Base-by-base conservation (phyloP, 2,888 invertebrate species). In the Cheilosia impressa region DNA sequence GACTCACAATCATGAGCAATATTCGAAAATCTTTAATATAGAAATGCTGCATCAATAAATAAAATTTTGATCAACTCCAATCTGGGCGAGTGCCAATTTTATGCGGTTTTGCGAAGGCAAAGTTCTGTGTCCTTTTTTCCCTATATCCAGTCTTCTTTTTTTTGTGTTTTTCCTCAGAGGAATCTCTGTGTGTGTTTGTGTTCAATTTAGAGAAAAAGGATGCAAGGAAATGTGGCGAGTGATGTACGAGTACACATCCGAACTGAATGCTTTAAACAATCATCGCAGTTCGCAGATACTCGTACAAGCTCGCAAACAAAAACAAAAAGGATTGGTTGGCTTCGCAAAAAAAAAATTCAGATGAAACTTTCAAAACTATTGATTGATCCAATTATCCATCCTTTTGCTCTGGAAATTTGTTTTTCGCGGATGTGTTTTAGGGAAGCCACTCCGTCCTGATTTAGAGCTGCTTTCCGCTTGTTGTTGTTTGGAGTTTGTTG, bases 1-100 rank as follows among this genome's bases (percentile, higher is more conserved):
- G n/a, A 75, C 41, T 15, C 10, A n/a, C 41, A 34, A 38, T 17
- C 13, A 15, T 43, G 50, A 43, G 57, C 43, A 69, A 62, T 75
- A 62, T 80, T 73, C 22, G 63, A 63, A 80, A 84, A 84, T 80
- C 58, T 80, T 71, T 69, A 75, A 60, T 84, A 75, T 75, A 75
- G 69, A 75, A 80, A 84, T 84, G 55, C 84, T 75, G 84, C 84
- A 84, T 80, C 80, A 80, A 84, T 84, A 80, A 80, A 84, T 75
- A 84, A 84, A 84, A 84, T 75, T 80, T 80, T 84, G 79, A 84
- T 84, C 80, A 80, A 84, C 84, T 80, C 65, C 17, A 84, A 58
- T 75, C 60, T 84, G 84, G 84, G 31, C 50, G 47, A 34, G 75
- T 75, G 84, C 84, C 84, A 84, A 80, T 75, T 80, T 80, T 55